These are phyloP conservation scores for Argya squamiceps DNA, from an alignment of 2,797 vertebrate species.

Conservation along the genomic window DNA sequence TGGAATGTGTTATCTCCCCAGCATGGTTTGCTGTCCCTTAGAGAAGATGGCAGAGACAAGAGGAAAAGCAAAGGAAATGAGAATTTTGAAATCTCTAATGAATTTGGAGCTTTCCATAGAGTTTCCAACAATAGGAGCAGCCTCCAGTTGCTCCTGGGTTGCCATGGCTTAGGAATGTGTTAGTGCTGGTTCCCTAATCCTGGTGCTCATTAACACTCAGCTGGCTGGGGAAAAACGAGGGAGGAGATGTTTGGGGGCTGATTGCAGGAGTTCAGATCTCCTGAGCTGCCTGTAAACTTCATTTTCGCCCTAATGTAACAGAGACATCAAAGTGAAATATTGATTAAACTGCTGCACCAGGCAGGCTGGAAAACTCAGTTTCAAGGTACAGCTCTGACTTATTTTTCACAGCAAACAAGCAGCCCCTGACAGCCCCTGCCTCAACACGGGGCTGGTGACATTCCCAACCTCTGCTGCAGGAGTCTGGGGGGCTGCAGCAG, in stretches of 20 bases:
- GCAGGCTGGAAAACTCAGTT: neutral
- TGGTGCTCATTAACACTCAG: neutral
- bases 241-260: neutral
- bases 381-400: neutral
- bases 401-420: conserved; percentile 21
- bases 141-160: neutral
- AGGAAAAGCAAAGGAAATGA: neutral
- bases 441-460: neutral
- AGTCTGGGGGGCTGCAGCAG: neutral
- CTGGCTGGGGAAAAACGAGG: neutral
- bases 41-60: neutral
- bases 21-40: neutral
- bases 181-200: neutral
- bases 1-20: neutral
- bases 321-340: conserved; percentile 9
- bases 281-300: neutral
- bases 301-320: conserved; percentile 2
- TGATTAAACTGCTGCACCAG: neutral
- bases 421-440: neutral
- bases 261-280: neutral
- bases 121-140: neutral
- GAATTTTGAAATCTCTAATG: neutral
- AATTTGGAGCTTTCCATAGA: neutral
- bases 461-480: neutral
- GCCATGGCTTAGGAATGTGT: neutral